These are phyloP conservation scores for Idaea aversata DNA, from an alignment of 2,888 invertebrate genomes.

Conservation along the genomic window DNA sequence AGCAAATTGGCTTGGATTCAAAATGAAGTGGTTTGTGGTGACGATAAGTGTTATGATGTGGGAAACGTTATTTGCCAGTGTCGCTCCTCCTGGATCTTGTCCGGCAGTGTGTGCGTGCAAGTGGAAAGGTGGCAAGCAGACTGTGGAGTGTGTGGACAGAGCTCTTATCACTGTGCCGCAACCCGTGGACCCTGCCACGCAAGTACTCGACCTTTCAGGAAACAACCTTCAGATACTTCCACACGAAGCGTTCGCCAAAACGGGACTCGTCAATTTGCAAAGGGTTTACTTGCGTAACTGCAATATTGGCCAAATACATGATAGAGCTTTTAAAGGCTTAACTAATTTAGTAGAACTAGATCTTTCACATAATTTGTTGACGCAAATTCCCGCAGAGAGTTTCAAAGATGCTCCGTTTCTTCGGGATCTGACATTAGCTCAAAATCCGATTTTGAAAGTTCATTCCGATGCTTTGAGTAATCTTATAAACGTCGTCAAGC, in stretches of 20 bases:
- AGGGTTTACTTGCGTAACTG: constrained; percentile 91
- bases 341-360: constrained; percentile 95
- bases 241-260: constrained; percentile 89
- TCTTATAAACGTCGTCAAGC: constrained; percentile 88
- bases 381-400: constrained; percentile 88
- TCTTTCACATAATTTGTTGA: constrained; percentile 90
- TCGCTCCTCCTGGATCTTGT: constrained; percentile 82
- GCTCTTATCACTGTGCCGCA: constrained; percentile 91
- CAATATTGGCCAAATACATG: constrained; percentile 91
- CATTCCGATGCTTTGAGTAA: constrained; percentile 87
- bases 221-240: constrained; percentile 92
- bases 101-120: constrained; percentile 92
- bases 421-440: constrained; percentile 88
- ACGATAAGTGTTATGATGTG: constrained; percentile 70
- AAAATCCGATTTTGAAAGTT: constrained; percentile 91
- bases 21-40: constrained; percentile 75
- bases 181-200: constrained; percentile 92
- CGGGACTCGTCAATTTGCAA: constrained; percentile 92
- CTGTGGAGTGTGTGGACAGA: constrained; percentile 93
- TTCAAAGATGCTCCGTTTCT: constrained; percentile 90
- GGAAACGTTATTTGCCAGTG: constrained; percentile 63
- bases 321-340: constrained; percentile 90
- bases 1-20: constrained; percentile 52
- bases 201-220: constrained; percentile 93
- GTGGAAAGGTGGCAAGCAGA: constrained; percentile 96